These are phyloP conservation scores for Nansenia antarctica DNA, from an alignment of 2,113 vertebrate species.

Conservation along the genomic window DNA sequence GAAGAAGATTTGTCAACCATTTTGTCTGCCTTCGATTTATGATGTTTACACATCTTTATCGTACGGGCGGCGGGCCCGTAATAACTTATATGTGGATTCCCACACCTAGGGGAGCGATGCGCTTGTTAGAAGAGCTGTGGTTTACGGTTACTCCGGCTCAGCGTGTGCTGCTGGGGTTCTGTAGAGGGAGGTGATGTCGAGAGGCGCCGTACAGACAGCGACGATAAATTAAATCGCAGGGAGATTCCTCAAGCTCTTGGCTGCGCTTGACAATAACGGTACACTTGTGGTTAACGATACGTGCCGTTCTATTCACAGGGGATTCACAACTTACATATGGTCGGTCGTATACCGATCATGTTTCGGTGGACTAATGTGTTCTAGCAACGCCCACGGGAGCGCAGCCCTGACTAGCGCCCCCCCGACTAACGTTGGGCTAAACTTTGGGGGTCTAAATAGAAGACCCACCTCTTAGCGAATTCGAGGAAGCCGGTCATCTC, in stretches of 20 bases:
- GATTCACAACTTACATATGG: no score
- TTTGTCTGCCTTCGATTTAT: conserved; percentile 15
- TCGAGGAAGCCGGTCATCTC: conserved; percentile 88
- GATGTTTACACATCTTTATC: conserved; percentile 19
- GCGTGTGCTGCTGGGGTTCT: conserved; percentile 9
- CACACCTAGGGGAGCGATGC: neutral
- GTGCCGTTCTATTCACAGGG: neutral
- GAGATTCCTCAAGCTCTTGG: conserved; percentile 43
- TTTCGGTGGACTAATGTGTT: no score
- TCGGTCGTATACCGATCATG: no score
- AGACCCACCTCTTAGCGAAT: conserved; percentile 90
- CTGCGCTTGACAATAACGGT: conserved; percentile 46
- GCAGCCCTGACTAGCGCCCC: no score
- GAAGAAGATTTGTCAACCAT: neutral
- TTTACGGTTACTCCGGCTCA: conserved; percentile 51
- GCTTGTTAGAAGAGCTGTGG: conserved; percentile 34
- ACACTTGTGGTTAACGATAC: neutral
- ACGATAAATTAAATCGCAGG: no score
- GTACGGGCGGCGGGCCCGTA: conserved; percentile 24
- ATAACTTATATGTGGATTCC: conserved; percentile 5
- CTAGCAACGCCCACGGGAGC: no score
- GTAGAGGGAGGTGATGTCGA: conserved; percentile 25
- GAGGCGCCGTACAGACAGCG: conserved; percentile 38
- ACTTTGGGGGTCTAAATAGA: no score
- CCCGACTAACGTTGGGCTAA: no score